Base-by-base conservation (phyloP, 2,797 vertebrate genomes). In the Myiotriccus ornatus region DNA sequence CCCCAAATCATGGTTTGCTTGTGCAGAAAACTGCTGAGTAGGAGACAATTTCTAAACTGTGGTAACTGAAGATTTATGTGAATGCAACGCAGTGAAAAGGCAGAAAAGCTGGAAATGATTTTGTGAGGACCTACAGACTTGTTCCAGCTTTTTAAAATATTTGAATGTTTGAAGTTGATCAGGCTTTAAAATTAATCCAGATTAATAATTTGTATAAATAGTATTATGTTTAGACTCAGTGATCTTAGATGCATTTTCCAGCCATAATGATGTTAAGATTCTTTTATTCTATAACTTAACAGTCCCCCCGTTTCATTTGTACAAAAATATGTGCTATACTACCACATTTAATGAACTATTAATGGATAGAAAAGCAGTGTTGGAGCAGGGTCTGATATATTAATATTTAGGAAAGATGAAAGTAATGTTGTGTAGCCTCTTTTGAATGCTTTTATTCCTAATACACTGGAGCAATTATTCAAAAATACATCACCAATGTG, bases 341-440 rank as follows among this genome's bases (percentile, higher is more conserved):
- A 37, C 50, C 0, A 0, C 75, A 50, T 77, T 78, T 71, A 91
- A 50, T 64, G 60, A 96, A 39, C 24, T 62, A 32, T 64, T 57
- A 87, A n/a, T 3, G 5, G 49, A 71, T 84, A 84, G n/a, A 55
- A 87, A 89, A 75, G 22, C 11, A 3, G 3, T 94, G 56, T 32
- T 84, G 74, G 30, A 91, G 46, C 20, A 71, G 37, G 39, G 23
- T 53, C 75, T 91, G 85, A 84, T 77, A 69, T 89, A 84, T 77
- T 92, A 50, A 85, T 70, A 47, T 90, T 46, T 87, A 21, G 21
- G 57, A 94, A 92, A 91, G 69, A 82, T 74, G 65, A 92, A 96
- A 75, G 19, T 53, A 71, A 82, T 49, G 25, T n/a, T 63, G 8
- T 81, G 50, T 89, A 90, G 63, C 37, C 52, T 47, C 64, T 86